phyloP scores from a whole-genome alignment of 2,797 vertebrate species.

The Rachycentron canadum region DNA sequence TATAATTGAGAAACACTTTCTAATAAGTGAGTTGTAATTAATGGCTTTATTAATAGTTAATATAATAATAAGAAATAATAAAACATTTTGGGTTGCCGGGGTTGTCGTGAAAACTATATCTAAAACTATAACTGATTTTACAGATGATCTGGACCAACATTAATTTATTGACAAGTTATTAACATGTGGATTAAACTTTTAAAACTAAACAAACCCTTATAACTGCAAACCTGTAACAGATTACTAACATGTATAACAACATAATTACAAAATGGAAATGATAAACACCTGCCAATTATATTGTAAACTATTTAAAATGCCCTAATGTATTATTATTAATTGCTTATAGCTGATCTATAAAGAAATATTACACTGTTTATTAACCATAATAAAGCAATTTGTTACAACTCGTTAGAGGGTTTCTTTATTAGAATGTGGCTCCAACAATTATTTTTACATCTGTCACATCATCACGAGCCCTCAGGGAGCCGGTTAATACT shows the following conservation, averaged over 20 bases:
- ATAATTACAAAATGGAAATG: not conserved
- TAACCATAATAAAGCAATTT: slow-evolving; percentile 8
- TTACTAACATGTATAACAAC: not conserved
- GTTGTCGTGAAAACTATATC: not conserved
- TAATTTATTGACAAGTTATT: not conserved
- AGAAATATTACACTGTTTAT: not conserved
- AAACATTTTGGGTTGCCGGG: not conserved
- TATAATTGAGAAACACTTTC: not conserved
- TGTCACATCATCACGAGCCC: not conserved
- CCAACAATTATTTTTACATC: slow-evolving; percentile 17
- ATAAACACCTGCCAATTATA: not conserved
- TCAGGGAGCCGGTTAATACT: not conserved
- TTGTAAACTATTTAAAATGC: not conserved
- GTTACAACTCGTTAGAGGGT: slow-evolving; percentile 13
- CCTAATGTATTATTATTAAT: slow-evolving; percentile 2
- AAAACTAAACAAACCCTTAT: not conserved
- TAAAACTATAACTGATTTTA: not conserved
- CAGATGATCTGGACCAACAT: not conserved
- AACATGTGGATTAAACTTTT: not conserved
- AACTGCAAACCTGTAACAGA: not conserved
- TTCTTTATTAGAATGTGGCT: slow-evolving; percentile 19
- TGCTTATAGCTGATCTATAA: not conserved
- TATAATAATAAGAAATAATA: not conserved
- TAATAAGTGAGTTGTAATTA: not conserved
- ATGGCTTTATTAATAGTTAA: slow-evolving; percentile 6